Evolutionary conservation across 1,140 invertebrate species (phyloP).

Genomic region (Brachionus manjavacas): DNA sequence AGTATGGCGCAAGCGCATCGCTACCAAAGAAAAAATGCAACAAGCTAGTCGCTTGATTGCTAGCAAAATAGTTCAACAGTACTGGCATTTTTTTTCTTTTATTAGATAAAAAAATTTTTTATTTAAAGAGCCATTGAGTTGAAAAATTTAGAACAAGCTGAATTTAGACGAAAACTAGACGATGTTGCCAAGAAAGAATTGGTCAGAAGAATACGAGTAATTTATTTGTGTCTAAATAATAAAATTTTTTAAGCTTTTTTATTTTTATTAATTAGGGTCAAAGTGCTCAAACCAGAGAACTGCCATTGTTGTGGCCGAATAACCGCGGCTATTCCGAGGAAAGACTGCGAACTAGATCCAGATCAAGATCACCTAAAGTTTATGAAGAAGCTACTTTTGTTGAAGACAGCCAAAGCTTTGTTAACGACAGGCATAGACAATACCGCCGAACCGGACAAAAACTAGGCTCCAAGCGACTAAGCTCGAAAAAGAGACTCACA

Average conservation of each 20-base stretch:
- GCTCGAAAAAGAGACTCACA: neutral
- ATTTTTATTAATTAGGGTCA: conserved; percentile 1
- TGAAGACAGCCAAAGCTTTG: neutral
- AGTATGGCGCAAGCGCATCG: conserved; percentile 18
- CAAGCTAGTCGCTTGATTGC: conserved; percentile 36
- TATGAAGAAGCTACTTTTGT: neutral
- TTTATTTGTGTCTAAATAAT: conserved; percentile 8
- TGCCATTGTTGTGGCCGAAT: neutral
- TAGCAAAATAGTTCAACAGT: conserved; percentile 38
- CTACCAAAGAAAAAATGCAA: neutral
- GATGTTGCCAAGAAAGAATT: conserved; percentile 56
- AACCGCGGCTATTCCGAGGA: neutral
- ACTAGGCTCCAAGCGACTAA: neutral
- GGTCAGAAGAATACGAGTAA: conserved; percentile 53
- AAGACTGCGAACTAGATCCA: neutral
- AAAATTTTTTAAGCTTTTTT: neutral
- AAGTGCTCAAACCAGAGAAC: conserved; percentile 1
- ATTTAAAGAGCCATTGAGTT: conserved; percentile 48
- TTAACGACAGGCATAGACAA: neutral
- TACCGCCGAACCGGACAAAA: neutral
- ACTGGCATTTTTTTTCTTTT: neutral
- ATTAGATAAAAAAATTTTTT: neutral
- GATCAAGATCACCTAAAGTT: neutral
- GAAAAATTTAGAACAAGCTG: conserved; percentile 51
- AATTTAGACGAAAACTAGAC: conserved; percentile 53